These are phyloP conservation scores for Gadus chalcogrammus DNA, from an alignment of 2,113 vertebrate species.

Conservation along the genomic window DNA sequence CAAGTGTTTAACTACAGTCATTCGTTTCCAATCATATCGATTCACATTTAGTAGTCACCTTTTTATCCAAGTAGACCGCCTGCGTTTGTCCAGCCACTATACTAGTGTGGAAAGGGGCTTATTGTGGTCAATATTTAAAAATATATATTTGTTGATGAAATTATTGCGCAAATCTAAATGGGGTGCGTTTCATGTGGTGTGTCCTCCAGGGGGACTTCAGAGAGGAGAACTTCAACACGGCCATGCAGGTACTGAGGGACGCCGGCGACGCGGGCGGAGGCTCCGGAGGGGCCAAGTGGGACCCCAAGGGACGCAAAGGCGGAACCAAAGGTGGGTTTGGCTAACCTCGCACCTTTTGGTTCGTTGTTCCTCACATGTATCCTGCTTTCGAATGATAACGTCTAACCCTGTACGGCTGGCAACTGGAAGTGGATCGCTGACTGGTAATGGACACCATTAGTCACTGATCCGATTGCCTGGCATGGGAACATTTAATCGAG, in stretches of 20 bases:
- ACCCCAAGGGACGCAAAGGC: constrained; percentile 90
- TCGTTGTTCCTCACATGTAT: not conserved
- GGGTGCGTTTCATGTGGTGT: not conserved
- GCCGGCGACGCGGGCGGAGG: constrained; percentile 82
- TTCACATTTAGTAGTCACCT: too few species aligned
- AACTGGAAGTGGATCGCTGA: too few species aligned
- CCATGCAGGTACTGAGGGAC: constrained; percentile 96
- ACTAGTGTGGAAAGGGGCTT: not conserved
- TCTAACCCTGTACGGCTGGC: too few species aligned
- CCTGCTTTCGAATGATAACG: too few species aligned
- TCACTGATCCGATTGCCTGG: too few species aligned
- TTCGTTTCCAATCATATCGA: too few species aligned
- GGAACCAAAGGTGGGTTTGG: constrained; percentile 86
- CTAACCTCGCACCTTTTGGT: not conserved
- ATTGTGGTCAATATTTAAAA: not conserved
- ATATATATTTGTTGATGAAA: too few species aligned
- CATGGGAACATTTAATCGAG: too few species aligned
- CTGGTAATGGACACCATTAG: too few species aligned
- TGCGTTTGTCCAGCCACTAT: not conserved
- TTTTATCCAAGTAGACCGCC: not conserved
- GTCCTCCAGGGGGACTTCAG: constrained; percentile 88
- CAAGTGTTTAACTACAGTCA: too few species aligned
- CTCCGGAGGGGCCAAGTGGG: constrained; percentile 84
- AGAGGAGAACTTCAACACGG: constrained; percentile 98
- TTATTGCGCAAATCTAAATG: too few species aligned